Base-by-base conservation (phyloP, 2,888 invertebrate genomes). In the Drosophila mayaguana region DNA sequence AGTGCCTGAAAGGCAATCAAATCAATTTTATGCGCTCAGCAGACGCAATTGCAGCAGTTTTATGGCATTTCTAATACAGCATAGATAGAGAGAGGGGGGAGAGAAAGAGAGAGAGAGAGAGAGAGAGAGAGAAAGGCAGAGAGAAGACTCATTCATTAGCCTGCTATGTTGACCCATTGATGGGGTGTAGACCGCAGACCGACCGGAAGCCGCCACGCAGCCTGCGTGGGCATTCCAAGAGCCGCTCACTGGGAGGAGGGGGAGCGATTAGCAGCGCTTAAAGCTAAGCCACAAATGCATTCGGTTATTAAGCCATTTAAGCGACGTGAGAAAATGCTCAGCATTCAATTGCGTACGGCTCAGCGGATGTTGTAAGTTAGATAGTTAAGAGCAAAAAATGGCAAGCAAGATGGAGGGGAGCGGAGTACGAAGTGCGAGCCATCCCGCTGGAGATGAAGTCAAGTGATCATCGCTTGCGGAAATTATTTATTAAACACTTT, bases 281-380 rank as follows among this genome's bases (percentile, higher is more conserved):
- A 86, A 87, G 88, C 85, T 82, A 75, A 82, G 84, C 84, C 84
- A 74, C 84, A 85, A 85, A 84, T 78, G 88, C 88, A 87, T 86
- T 87, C 78, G 80, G 82, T 87, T 84, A 85, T 85, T 85, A 85
- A 85, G 84, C 88, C 84, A 85, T 85, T 87, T 87, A 82, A 80
- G 80, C 84, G 88, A 85, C 88, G 84, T 85, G 84, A 85, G 88
- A 87, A 87, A 85, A 87, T 84, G 83, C 78, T 86, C 77, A 71
- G 63, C 68, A 75, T 75, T 78, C 78, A 85, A 72, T 72, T 75
- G 77, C 71, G 57, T 50, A 64, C 62, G 50, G 60, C 62, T 57
- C 60, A 62, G 65, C 80, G 80, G 80, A 80, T 80, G 81, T 78
- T 80, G 81, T 80, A 77, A 63, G 70, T 69, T 74, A 72, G 70